Evolutionary conservation across 2,113 vertebrate genomes (phyloP).

Genomic region (Psettodes erumei): DNA sequence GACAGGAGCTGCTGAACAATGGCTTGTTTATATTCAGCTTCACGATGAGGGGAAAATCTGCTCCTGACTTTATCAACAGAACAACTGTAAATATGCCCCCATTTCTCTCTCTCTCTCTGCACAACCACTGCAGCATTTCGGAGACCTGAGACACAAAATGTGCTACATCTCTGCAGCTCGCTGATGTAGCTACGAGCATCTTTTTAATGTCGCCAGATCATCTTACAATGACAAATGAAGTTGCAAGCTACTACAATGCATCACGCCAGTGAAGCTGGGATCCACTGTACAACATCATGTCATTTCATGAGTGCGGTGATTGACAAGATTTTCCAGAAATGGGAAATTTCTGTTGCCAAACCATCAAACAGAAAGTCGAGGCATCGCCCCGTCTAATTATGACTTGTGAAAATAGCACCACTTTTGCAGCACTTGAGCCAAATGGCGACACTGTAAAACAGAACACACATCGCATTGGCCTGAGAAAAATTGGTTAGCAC

Average conservation of each 20-base stretch:
- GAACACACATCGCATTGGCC: constrained; percentile 50
- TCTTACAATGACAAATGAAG: constrained; percentile 18
- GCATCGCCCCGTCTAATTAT: background rate
- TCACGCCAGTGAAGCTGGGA: background rate
- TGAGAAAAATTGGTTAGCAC: constrained; percentile 52
- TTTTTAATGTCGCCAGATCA: background rate
- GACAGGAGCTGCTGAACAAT: constrained; percentile 11
- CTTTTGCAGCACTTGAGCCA: constrained; percentile 32
- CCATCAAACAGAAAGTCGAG: background rate
- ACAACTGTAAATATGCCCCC: constrained; percentile 11
- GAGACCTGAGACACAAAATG: background rate
- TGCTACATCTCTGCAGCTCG: background rate
- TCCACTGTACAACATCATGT: background rate
- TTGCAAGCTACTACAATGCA: constrained; percentile 14
- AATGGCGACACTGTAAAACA: constrained; percentile 27
- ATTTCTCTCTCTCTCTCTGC: background rate
- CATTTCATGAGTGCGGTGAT: background rate
- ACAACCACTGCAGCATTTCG: constrained; percentile 10
- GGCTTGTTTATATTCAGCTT: constrained; percentile 52
- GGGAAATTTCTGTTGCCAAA: background rate
- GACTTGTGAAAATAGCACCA: constrained; percentile 22
- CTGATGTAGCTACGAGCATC: background rate
- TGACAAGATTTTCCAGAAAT: constrained; percentile 1
- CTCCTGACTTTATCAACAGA: constrained; percentile 29
- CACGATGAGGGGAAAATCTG: constrained; percentile 22